phyloP scores from a whole-genome alignment of 2,113 vertebrate genomes.

The Irena cyanogastra region DNA sequence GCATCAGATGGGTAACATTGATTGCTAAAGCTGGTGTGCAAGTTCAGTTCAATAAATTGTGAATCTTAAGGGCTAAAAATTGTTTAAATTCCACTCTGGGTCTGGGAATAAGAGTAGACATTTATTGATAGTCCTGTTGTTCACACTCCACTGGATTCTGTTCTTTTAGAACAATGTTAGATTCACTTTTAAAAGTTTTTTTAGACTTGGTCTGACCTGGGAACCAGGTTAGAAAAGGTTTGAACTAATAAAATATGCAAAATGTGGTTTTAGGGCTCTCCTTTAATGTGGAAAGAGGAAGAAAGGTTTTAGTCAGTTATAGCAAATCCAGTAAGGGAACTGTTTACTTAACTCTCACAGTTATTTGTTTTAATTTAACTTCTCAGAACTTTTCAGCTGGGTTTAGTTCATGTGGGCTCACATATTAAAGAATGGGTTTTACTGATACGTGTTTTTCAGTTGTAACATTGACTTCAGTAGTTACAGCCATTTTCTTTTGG shows the following conservation, averaged over 20 bases:
- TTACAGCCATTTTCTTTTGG: neutral
- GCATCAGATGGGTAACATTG: neutral
- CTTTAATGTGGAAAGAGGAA: constrained; percentile 56
- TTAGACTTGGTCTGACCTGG: neutral
- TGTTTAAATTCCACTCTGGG: neutral
- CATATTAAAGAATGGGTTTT: neutral
- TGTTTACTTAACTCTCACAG: constrained; percentile 13
- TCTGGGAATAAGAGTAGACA: neutral
- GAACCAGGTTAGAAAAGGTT: constrained; percentile 31
- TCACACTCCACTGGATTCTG: neutral
- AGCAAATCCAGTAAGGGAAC: constrained; percentile 6
- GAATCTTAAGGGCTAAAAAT: neutral
- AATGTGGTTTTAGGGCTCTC: constrained; percentile 18
- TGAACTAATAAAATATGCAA: constrained; percentile 51
- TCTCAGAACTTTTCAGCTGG: constrained; percentile 9
- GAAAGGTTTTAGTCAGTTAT: constrained; percentile 16
- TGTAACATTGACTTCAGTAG: neutral
- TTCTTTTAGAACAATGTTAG: neutral
- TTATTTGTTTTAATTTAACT: constrained; percentile 16
- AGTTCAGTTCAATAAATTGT: constrained; percentile 21
- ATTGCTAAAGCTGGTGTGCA: neutral
- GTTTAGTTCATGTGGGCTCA: neutral
- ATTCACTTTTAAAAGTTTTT: neutral
- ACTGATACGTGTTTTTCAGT: neutral
- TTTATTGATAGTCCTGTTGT: constrained; percentile 16